These are phyloP conservation scores for Bufo bufo DNA, from an alignment of 2,113 vertebrate genomes.

Conservation along the genomic window DNA sequence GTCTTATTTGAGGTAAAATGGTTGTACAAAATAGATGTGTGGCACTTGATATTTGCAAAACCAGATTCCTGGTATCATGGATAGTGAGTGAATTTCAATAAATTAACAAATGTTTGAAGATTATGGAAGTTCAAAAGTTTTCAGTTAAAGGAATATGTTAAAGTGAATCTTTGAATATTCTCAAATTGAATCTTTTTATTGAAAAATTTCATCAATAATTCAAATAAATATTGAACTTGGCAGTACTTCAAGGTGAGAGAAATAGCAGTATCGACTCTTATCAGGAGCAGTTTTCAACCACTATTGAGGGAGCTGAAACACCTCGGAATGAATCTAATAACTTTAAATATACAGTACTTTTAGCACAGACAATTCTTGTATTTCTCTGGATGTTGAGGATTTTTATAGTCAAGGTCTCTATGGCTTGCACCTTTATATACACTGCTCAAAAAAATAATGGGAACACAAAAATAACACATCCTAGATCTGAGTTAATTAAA, in stretches of 20 bases:
- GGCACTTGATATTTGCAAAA: not conserved
- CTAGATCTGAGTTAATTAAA: too few species aligned
- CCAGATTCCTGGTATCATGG: not conserved
- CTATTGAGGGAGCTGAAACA: not conserved
- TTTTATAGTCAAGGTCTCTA: not conserved
- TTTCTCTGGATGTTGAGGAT: not conserved
- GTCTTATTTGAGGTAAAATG: constrained; percentile 37
- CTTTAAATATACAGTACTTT: not conserved
- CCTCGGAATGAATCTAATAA: not conserved
- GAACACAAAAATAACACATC: too few species aligned
- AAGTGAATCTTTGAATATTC: not conserved
- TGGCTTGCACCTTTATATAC: not conserved
- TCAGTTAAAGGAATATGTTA: not conserved
- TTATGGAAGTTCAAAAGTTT: not conserved
- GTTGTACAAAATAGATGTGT: constrained; percentile 60
- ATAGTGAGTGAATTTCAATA: not conserved
- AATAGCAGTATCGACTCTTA: not conserved
- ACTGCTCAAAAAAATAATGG: too few species aligned
- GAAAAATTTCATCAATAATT: not conserved
- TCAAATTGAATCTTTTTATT: not conserved
- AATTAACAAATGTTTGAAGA: not conserved
- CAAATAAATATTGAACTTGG: not conserved
- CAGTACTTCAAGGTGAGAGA: not conserved
- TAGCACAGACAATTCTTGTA: not conserved
- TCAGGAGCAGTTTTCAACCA: not conserved